Conservation (phyloP, 2,113 vertebrate species). For the Amia ocellicauda region DNA sequence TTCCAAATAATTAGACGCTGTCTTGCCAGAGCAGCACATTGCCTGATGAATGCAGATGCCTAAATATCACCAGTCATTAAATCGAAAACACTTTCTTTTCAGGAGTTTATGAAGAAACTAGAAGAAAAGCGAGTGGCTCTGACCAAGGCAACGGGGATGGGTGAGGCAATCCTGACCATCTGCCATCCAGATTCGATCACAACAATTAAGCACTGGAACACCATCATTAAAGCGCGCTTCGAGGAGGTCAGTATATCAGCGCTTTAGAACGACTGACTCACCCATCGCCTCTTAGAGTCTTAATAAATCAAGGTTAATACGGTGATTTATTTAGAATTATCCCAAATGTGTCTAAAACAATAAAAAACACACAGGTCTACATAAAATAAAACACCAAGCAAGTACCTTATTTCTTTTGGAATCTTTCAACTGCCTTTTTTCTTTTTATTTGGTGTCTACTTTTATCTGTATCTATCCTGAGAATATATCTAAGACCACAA, state of each 20-base stretch:
- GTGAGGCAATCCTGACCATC: conserved; percentile 85
- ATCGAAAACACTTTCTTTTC: conserved; percentile 33
- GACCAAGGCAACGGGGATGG: conserved; percentile 85
- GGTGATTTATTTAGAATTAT: neutral
- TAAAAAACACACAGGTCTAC: neutral
- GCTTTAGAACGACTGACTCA: neutral
- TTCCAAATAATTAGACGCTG: conserved; percentile 21
- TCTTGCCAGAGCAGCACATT: conserved; percentile 14
- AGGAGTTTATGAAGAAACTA: conserved; percentile 95
- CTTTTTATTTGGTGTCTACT: too few species aligned
- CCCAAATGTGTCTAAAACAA: neutral
- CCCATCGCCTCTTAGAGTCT: too few species aligned
- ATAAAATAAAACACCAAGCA: neutral
- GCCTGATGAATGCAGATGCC: conserved; percentile 20
- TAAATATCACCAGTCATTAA: conserved; percentile 28
- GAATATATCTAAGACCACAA: too few species aligned
- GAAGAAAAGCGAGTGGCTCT: conserved; percentile 88
- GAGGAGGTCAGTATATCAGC: conserved; percentile 83
- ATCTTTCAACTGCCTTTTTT: too few species aligned
- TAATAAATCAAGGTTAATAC: conserved; percentile 1
- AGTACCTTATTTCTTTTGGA: too few species aligned
- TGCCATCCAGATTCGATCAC: conserved; percentile 97
- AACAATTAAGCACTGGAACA: conserved; percentile 98
- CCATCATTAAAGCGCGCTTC: conserved; percentile 94
- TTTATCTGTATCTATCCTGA: too few species aligned